Conservation (phyloP, 2,113 vertebrate species). For the Beaufortia kweichowensis region DNA sequence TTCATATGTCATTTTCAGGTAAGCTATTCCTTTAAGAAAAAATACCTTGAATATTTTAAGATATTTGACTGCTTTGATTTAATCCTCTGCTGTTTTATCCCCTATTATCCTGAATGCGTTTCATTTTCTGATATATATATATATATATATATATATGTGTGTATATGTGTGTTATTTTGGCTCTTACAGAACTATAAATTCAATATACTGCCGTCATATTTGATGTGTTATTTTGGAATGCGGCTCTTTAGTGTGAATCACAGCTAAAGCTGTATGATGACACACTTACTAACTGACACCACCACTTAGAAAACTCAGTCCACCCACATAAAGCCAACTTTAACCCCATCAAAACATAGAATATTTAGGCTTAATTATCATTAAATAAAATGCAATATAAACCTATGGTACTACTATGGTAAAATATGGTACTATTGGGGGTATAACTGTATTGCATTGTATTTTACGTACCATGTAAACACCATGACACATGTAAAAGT, state of each 20-base stretch:
- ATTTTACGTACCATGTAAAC: too few species aligned
- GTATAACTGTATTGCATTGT: too few species aligned
- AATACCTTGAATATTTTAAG: not conserved
- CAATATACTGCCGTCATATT: not conserved
- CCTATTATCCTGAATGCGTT: too few species aligned
- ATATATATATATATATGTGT: too few species aligned
- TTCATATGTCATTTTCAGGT: not conserved
- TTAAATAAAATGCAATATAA: too few species aligned
- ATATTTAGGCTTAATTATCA: too few species aligned
- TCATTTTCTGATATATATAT: not conserved
- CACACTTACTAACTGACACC: slow-evolving; percentile 3
- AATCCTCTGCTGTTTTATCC: not conserved
- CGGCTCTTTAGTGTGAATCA: not conserved
- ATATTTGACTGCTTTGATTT: not conserved
- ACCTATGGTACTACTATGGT: too few species aligned
- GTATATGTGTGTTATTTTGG: too few species aligned
- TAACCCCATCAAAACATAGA: too few species aligned
- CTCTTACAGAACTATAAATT: too few species aligned
- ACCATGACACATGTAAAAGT: too few species aligned
- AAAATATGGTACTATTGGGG: too few species aligned
- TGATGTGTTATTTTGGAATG: not conserved
- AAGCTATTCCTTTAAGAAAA: not conserved
- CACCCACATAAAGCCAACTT: not conserved
- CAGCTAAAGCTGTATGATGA: not conserved
- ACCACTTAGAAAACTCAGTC: not conserved